These are phyloP conservation scores for Catalaphyllia jardinei DNA, from an alignment of 64 coral and sea anemone genomes.

Conservation along the genomic window DNA sequence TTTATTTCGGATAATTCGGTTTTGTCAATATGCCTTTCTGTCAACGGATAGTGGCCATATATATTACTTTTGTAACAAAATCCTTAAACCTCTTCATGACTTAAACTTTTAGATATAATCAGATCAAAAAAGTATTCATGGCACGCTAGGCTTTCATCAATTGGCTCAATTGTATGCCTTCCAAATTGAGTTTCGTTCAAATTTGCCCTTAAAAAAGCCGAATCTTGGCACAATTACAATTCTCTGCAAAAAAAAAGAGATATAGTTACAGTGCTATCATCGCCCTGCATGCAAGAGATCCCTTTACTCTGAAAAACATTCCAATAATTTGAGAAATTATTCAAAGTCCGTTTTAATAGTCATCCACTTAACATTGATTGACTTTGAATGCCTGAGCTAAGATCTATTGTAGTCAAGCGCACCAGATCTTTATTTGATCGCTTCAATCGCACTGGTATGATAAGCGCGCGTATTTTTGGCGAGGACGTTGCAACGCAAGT, in stretches of 20 bases:
- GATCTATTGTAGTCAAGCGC: not conserved
- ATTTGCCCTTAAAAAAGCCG: not conserved
- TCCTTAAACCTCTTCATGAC: not conserved
- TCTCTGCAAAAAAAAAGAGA: not conserved
- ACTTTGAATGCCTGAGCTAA: not conserved
- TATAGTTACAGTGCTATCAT: not conserved
- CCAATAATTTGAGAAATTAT: not conserved
- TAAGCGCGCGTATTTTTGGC: not conserved
- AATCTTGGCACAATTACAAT: not conserved
- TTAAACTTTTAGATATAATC: not conserved
- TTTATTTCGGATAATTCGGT: not conserved
- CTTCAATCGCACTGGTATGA: not conserved
- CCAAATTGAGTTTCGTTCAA: not conserved
- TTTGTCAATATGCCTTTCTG: not conserved
- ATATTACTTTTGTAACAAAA: not conserved
- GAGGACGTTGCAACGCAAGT: too few relatives aligned
- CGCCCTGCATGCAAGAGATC: not conserved
- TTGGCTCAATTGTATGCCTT: not conserved
- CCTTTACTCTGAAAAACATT: not conserved
- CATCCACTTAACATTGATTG: not conserved
- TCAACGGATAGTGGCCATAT: not conserved
- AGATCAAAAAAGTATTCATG: not conserved
- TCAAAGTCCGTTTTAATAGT: not conserved
- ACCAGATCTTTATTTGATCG: not conserved
- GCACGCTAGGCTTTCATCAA: constrained; percentile 4